Evolutionary conservation across 2,797 vertebrate genomes (phyloP), one percentile per base, ranked within the genome.

Genomic region (Girardinus metallicus): DNA sequence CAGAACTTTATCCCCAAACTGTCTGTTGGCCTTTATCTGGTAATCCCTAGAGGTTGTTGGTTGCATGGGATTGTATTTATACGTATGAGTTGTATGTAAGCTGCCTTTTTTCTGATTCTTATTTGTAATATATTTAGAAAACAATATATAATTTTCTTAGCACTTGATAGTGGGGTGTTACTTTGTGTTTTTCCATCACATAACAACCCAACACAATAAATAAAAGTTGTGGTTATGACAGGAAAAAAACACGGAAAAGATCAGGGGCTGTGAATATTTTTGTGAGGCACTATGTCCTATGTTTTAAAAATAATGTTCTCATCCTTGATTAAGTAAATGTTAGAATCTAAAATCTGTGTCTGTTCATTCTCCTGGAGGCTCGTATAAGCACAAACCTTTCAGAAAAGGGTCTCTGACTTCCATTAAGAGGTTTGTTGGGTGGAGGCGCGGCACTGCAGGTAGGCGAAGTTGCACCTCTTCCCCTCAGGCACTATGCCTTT

Each of bases 401-500:
- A 85, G 85, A 60, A 74, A 83, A 83, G 78, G 77, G 77, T 85
- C 83, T 80, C 80, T 75, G 82, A 83, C 88, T 84, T 83, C 84
- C 84, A 91, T 87, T 87, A 85, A 84, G 86, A 86, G 90, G 90
- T 83, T 70, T 84, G 75, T 36, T 85, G 87, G 87, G 91, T 91
- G 88, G 90, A 93, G 89, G 85, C 87, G 34, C 74, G 76, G 77
- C 86, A 86, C 91, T 93, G 87, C 89, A 94, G 93, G 92, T 94
- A 90, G 89, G 88, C 89, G 44, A 43, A 84, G 85, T 81, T 91
- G 83, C 80, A 88, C 47, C 73, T 71, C 57, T 71, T 46, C 70
- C 79, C 89, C 82, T 68, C 66, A 6, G 71, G 90, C 89, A 5
- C 74, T 88, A 70, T 89, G 86, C 83, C 84, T 87, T 85, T 88